Conservation (phyloP, 2,797 vertebrate genomes). For the Prionace glauca region DNA sequence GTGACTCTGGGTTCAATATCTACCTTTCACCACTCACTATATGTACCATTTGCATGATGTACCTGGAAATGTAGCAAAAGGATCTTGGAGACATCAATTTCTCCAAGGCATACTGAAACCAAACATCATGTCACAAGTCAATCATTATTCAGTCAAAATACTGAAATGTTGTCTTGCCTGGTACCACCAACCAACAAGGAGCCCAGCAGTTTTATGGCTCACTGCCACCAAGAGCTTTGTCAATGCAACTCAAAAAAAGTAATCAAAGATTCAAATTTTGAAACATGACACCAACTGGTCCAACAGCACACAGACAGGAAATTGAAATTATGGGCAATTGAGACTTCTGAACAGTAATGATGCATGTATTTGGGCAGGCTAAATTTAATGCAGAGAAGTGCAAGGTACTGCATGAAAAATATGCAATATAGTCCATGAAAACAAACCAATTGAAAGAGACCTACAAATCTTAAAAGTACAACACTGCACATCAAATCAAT, state of each 20-base stretch:
- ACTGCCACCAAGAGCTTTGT: background rate
- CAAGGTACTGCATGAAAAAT: background rate
- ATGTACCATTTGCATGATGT: background rate
- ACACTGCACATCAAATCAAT: background rate
- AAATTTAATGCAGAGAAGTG: too few species aligned
- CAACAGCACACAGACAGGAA: background rate
- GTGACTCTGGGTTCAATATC: background rate
- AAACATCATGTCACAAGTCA: background rate
- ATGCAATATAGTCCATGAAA: too few species aligned
- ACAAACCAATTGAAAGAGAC: background rate
- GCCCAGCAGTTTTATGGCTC: background rate
- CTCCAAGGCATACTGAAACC: too few species aligned
- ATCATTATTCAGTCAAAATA: background rate
- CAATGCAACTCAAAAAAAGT: background rate
- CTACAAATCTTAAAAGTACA: background rate
- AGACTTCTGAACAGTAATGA: background rate
- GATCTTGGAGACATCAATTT: background rate
- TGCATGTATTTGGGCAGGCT: background rate
- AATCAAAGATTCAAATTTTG: background rate
- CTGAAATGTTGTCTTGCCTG: background rate
- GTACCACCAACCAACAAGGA: background rate
- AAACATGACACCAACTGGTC: background rate
- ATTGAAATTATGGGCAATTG: background rate
- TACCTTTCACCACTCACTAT: background rate
- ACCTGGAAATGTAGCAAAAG: background rate